Conservation (phyloP, 2,888 invertebrate genomes). For the Melikaiella ostensackeni region DNA sequence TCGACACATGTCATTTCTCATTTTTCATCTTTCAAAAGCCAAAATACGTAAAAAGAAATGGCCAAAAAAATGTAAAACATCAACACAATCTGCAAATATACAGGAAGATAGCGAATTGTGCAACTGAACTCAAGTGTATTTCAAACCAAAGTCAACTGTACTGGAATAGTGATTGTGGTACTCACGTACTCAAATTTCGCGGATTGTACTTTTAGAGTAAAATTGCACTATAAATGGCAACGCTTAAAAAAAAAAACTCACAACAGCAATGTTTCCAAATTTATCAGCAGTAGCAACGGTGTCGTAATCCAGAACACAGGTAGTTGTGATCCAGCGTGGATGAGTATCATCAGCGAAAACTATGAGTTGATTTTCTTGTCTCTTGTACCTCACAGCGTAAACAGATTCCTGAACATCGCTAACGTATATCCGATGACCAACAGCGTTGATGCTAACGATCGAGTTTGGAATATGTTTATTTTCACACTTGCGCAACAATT, state of each 20-base stretch:
- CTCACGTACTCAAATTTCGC: too few species aligned
- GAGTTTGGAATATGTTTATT: constrained; percentile 98
- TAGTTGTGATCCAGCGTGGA: constrained; percentile 97
- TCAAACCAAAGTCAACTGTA: too few species aligned
- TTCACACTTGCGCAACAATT: constrained; percentile 97
- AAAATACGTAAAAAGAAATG: too few species aligned
- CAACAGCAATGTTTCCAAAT: constrained; percentile 96
- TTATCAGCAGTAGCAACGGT: constrained; percentile 98
- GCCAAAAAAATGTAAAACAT: too few species aligned
- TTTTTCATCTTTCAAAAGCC: too few species aligned
- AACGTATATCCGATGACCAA: constrained; percentile 96
- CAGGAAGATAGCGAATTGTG: too few species aligned
- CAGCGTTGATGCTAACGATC: constrained; percentile 94
- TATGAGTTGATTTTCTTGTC: constrained; percentile 97
- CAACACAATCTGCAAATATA: too few species aligned
- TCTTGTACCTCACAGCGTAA: constrained; percentile 95
- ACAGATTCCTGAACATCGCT: constrained; percentile 98
- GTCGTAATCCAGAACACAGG: constrained; percentile 95
- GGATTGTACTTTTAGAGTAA: too few species aligned
- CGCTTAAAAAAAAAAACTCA: constrained; percentile 79
- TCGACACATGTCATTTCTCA: too few species aligned
- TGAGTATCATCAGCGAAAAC: constrained; percentile 99
- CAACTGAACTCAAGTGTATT: too few species aligned
- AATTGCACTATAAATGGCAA: too few species aligned
- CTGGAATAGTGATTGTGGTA: too few species aligned